Conservation (phyloP, 1,140 invertebrate species). For the Lepeophtheirus salmonis region DNA sequence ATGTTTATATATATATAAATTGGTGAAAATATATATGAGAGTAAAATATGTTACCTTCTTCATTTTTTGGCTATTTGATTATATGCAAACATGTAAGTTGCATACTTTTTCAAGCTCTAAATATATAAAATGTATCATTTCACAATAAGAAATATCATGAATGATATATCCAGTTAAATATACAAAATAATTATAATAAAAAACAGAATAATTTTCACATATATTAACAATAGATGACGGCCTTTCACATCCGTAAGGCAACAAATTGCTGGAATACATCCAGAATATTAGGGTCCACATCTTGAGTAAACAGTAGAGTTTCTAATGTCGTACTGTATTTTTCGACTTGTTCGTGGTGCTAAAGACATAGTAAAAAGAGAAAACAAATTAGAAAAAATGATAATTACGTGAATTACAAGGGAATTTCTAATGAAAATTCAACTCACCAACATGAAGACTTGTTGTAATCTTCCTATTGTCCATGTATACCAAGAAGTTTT, state of each 20-base stretch:
- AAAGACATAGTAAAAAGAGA: constrained; percentile 23
- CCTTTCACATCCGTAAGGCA: constrained; percentile 43
- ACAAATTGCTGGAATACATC: constrained; percentile 95
- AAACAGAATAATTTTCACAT: neutral
- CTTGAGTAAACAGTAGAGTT: constrained; percentile 81
- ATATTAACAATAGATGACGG: neutral
- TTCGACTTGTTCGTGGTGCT: constrained; percentile 95
- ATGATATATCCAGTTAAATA: too few relatives aligned
- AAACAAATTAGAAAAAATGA: constrained; percentile 9
- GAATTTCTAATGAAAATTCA: neutral
- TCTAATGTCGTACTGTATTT: constrained; percentile 86
- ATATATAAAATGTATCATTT: too few relatives aligned
- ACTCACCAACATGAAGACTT: constrained; percentile 74
- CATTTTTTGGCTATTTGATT: too few relatives aligned
- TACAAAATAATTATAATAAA: neutral
- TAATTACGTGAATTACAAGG: too few relatives aligned
- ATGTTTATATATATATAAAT: too few relatives aligned
- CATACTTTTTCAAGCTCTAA: too few relatives aligned
- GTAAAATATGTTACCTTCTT: too few relatives aligned
- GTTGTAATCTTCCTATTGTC: constrained; percentile 80
- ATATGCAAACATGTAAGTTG: too few relatives aligned
- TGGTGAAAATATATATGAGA: too few relatives aligned
- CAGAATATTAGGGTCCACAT: constrained; percentile 84
- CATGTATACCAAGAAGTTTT: constrained; percentile 92
- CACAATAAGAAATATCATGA: too few relatives aligned